Conservation (phyloP, 2,888 invertebrate species). For the Timandra comae region DNA sequence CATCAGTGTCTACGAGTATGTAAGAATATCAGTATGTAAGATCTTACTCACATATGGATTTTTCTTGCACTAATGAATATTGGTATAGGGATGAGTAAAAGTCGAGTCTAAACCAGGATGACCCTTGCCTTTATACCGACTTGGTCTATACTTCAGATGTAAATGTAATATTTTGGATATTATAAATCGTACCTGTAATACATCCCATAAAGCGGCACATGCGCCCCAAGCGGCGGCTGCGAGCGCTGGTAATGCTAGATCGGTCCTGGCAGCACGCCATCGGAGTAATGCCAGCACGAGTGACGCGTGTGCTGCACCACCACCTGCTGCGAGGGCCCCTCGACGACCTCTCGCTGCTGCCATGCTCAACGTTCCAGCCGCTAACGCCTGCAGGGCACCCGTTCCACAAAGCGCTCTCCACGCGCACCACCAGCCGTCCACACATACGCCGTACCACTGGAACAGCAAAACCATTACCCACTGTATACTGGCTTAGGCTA, state of each 20-base stretch:
- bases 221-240: conserved; percentile 92
- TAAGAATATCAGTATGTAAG: too few species aligned
- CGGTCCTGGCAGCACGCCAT: conserved; percentile 89
- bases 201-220: conserved; percentile 91
- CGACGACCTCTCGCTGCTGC: conserved; percentile 83
- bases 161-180: too few species aligned
- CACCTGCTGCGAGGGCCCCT: conserved; percentile 86
- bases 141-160: too few species aligned
- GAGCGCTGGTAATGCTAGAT: conserved; percentile 87
- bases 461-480: too few species aligned
- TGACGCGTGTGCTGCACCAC: conserved; percentile 88
- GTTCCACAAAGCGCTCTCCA: conserved; percentile 85
- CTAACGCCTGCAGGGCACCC: conserved; percentile 84
- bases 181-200: conserved; percentile 76
- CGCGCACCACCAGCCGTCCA: conserved; percentile 84
- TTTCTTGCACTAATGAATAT: too few species aligned
- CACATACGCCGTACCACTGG: conserved; percentile 89
- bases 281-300: conserved; percentile 84
- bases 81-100: conserved; percentile 10
- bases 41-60: too few species aligned
- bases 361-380: conserved; percentile 88
- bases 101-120: too few species aligned
- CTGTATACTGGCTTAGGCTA: too few species aligned
- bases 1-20: too few species aligned
- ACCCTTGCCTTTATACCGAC: too few species aligned